Evolutionary conservation across 2,113 vertebrate genomes (phyloP), one percentile per base, ranked within the genome.

Genomic region (Glaucomys volans): DNA sequence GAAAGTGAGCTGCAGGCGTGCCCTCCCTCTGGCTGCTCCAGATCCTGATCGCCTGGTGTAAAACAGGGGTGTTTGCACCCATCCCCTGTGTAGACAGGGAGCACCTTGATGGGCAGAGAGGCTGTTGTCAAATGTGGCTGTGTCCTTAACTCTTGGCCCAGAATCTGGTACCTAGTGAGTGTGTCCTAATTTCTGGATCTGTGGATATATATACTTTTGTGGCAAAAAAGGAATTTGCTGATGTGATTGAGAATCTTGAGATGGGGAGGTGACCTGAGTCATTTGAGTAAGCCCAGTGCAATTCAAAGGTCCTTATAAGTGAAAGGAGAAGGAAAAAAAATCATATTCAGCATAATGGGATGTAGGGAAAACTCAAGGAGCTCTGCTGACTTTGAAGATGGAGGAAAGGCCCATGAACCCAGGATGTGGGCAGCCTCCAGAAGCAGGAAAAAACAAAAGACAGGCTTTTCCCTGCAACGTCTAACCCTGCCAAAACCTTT

Each of bases 361-460:
- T 50, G 24, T 40, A 2, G 18, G 32, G 10, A 52, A 40, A 62
- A 37, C 42, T 44, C 37, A 4, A 8, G 4, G 24, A 24, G 8
- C 28, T 35, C 9, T 16, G 44, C 22, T 32, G 18, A 12, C 59
- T 44, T 20, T 81, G n/a, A 77, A 37, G 76, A 16, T 42, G 5
- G 83, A 88, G 42, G 28, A 54, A 37, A 37, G 2, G 6, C 0
- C 32, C 32, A 1, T 0, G 1, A 66, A 7, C 3, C 30, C 3
- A n/a, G 77, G 42, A 22, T 26, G 37, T 14, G 40, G 37, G 22
- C 11, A 0, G 28, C 76, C 13, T 54, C 30, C 4, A 1, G 8
- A 62, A 32, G 30, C 42, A 37, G 30, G 12, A 57, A 22, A 57
- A 24, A 22, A 57, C n/a, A 32, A 14, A n/a, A 85, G 44, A 4